Conservation (phyloP, 2,888 invertebrate genomes). For the Limnephilus lunatus region DNA sequence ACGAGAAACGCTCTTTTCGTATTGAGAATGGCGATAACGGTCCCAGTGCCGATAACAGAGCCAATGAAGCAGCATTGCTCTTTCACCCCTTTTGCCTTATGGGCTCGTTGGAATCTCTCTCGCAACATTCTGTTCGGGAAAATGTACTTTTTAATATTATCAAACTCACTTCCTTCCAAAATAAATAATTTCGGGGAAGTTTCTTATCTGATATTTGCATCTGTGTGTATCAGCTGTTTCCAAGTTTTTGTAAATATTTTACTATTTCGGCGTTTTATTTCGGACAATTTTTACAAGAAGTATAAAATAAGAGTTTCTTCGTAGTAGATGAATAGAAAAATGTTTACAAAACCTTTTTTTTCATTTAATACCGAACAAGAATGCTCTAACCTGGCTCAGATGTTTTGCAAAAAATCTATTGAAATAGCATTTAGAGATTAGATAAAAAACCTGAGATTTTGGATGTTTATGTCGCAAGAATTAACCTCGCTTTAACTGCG, state of each 20-base stretch:
- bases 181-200: neutral
- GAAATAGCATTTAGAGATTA: no score
- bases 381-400: no score
- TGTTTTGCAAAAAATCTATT: no score
- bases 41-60: neutral
- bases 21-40: constrained; percentile 23
- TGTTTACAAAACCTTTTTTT: neutral
- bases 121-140: neutral
- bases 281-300: neutral
- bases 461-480: no score
- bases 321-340: neutral
- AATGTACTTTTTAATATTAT: constrained; percentile 12
- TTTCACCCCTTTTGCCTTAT: constrained; percentile 16
- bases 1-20: constrained; percentile 29
- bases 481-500: no score
- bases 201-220: neutral
- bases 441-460: no score
- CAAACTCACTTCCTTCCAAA: neutral
- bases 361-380: neutral
- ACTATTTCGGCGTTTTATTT: neutral
- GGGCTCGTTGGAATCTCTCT: neutral
- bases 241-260: neutral
- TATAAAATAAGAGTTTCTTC: neutral
- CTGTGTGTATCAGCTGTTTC: neutral
- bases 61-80: constrained; percentile 12